Conservation (phyloP, 1,140 invertebrate species). For the Aphelenchoides avenae region DNA sequence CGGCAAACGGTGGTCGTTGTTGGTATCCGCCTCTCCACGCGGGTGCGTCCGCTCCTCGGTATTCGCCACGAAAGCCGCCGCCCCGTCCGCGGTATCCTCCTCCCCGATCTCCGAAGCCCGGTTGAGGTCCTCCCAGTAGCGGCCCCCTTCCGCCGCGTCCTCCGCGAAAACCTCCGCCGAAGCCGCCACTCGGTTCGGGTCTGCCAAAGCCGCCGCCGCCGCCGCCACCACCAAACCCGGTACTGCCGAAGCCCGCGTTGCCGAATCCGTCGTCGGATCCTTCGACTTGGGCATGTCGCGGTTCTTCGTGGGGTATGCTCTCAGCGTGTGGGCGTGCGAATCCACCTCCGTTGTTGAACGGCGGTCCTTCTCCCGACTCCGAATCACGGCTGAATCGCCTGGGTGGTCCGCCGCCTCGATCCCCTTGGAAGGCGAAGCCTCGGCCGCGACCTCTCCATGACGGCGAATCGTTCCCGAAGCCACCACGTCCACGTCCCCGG, state of each 20-base stretch:
- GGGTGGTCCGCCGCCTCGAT: not conserved
- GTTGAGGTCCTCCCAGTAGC: too few species aligned
- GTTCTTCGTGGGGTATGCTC: too few species aligned
- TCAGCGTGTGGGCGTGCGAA: not conserved
- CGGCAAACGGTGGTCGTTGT: too few species aligned
- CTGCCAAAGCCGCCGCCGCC: not conserved
- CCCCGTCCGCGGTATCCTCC: too few species aligned
- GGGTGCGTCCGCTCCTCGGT: too few species aligned
- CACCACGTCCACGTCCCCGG: too few species aligned
- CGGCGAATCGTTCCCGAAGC: too few species aligned
- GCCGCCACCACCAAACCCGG: not conserved
- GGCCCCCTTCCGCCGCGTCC: constrained; percentile 1
- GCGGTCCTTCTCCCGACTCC: not conserved
- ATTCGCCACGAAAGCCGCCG: too few species aligned
- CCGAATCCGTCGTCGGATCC: not conserved
- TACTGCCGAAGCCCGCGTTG: constrained; percentile 1
- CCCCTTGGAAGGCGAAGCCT: not conserved
- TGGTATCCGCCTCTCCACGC: too few species aligned
- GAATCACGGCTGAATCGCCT: too few species aligned
- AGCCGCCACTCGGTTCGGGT: not conserved
- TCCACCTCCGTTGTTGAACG: not conserved
- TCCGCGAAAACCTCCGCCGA: constrained; percentile 1
- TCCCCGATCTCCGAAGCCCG: too few species aligned
- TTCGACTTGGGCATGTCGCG: too few species aligned
- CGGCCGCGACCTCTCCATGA: not conserved